phyloP scores from a whole-genome alignment of 2,797 vertebrate genomes.

The Anas georgica region DNA sequence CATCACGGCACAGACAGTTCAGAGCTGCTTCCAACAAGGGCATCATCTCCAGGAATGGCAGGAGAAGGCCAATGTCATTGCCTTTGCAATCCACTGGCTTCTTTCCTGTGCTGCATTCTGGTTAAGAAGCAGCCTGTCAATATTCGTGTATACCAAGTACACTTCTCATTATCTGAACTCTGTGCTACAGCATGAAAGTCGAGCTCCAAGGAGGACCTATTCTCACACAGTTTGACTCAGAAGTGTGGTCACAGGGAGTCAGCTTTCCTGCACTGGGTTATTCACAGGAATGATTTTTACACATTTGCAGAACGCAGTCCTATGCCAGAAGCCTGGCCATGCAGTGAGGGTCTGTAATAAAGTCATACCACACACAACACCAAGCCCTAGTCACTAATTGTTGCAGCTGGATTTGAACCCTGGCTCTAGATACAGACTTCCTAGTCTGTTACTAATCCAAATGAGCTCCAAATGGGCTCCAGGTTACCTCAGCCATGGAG shows the following conservation, averaged over 20 bases:
- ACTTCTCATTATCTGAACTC: fast-evolving
- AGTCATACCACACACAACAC: background rate
- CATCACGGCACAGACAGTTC: background rate
- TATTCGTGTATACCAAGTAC: fast-evolving
- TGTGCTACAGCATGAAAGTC: fast-evolving
- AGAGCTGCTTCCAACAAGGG: fast-evolving
- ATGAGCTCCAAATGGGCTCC: background rate
- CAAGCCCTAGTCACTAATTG: fast-evolving
- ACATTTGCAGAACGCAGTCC: fast-evolving
- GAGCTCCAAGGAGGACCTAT: fast-evolving
- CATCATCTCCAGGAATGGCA: fast-evolving
- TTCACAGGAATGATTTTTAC: too few species aligned
- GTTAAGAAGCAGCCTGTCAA: background rate
- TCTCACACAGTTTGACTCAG: background rate
- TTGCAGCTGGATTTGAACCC: background rate
- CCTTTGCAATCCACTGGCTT: background rate
- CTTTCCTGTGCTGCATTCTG: background rate
- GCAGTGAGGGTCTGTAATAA: background rate
- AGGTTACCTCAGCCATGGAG: background rate
- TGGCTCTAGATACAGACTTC: fast-evolving
- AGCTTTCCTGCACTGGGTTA: fast-evolving
- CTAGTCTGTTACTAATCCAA: background rate
- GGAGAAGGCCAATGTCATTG: fast-evolving
- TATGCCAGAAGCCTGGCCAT: fast-evolving
- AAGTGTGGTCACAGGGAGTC: fast-evolving